These are phyloP conservation scores for Sciaenops ocellatus DNA, from an alignment of 2,797 vertebrate genomes.

Conservation along the genomic window DNA sequence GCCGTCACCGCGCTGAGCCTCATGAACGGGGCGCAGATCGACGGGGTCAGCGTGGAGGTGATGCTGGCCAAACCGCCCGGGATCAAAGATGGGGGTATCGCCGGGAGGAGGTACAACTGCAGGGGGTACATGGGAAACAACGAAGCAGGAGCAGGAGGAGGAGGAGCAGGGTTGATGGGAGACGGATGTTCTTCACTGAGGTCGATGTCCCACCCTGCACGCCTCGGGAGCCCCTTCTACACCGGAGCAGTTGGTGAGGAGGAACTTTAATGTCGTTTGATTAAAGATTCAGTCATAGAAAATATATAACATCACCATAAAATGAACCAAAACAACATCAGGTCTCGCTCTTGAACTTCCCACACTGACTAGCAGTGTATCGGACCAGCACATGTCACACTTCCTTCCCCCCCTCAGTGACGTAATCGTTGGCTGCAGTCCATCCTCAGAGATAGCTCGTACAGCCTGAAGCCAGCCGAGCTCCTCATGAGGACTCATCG, in stretches of 20 bases:
- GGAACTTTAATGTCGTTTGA: neutral
- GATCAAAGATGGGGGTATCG: constrained; percentile 69
- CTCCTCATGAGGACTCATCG: too few relatives aligned
- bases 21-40: constrained; percentile 91
- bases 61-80: constrained; percentile 90
- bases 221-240: constrained; percentile 82
- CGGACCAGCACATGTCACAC: too few relatives aligned
- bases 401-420: too few relatives aligned
- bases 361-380: too few relatives aligned
- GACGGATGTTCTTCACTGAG: constrained; percentile 52
- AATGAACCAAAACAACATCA: too few relatives aligned
- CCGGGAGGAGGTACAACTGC: constrained; percentile 16
- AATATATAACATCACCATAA: too few relatives aligned
- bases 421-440: too few relatives aligned
- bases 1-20: constrained; percentile 88
- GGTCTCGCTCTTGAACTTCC: too few relatives aligned
- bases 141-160: constrained; percentile 51
- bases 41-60: constrained; percentile 91
- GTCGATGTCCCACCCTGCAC: constrained; percentile 72
- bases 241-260: constrained; percentile 21
- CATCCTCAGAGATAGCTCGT: too few relatives aligned
- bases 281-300: too few relatives aligned
- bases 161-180: constrained; percentile 31
- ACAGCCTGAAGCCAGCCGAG: neutral
- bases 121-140: constrained; percentile 69